Evolutionary conservation across 2,888 invertebrate species (phyloP).

Genomic region (Pyrrhia umbra): DNA sequence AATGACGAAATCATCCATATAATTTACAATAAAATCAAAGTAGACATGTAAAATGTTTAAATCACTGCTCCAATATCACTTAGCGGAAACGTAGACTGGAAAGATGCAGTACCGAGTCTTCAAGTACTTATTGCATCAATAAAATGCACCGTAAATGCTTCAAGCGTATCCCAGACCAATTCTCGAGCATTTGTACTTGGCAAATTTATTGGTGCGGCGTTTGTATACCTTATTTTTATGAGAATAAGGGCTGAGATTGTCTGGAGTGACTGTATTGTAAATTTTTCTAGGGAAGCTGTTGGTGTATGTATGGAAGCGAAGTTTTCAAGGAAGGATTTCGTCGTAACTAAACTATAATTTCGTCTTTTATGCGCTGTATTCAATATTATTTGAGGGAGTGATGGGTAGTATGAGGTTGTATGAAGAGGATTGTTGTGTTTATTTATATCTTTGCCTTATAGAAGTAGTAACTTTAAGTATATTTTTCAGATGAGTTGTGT

Average conservation of each 20-base stretch:
- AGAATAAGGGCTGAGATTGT: slow-evolving; percentile 38
- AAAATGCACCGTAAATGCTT: slow-evolving; percentile 80
- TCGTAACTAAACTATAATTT: slow-evolving; percentile 63
- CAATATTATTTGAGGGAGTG: slow-evolving; percentile 59
- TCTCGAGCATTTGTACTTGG: slow-evolving; percentile 63
- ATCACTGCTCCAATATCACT: slow-evolving; percentile 43
- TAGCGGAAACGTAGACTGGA: slow-evolving; percentile 39
- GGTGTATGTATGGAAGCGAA: slow-evolving; percentile 66
- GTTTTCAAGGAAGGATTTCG: slow-evolving; percentile 67
- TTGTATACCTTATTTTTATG: slow-evolving; percentile 24
- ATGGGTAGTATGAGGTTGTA: slow-evolving; percentile 43
- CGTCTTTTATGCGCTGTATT: slow-evolving; percentile 54
- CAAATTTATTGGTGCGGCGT: slow-evolving; percentile 19
- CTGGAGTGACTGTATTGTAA: slow-evolving; percentile 17
- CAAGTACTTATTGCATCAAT: slow-evolving; percentile 84
- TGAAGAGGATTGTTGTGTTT: not conserved
- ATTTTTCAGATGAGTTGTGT: too few relatives aligned
- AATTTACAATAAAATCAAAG: slow-evolving; percentile 14
- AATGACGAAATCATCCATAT: not conserved
- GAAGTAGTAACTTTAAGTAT: too few relatives aligned
- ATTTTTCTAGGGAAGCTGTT: slow-evolving; percentile 59
- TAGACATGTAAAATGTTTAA: slow-evolving; percentile 18
- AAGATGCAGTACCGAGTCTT: slow-evolving; percentile 61
- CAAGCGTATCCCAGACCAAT: slow-evolving; percentile 74
- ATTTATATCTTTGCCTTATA: not conserved